Evolutionary conservation across 2,113 vertebrate species (phyloP).

Genomic region (Corynorhinus townsendii): DNA sequence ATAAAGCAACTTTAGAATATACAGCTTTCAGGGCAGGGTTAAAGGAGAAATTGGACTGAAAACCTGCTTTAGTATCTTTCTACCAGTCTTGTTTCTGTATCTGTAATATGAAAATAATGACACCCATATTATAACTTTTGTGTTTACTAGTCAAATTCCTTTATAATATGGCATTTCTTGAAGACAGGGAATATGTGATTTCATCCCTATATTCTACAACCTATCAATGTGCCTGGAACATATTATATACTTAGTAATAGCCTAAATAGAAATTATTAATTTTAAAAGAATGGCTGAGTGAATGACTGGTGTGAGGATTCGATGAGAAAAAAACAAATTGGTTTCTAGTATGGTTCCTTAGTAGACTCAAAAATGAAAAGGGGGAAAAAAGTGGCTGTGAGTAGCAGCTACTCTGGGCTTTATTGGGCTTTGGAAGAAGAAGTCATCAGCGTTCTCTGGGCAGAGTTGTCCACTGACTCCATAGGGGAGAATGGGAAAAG

Average conservation of each 20-base stretch:
- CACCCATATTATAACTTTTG: background rate
- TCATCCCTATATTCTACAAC: background rate
- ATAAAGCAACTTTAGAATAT: slow-evolving; percentile 5
- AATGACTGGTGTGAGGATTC: background rate
- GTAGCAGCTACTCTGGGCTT: background rate
- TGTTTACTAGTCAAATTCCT: background rate
- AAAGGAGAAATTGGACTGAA: slow-evolving; percentile 1
- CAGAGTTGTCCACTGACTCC: background rate
- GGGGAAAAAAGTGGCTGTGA: background rate
- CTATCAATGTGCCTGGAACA: background rate
- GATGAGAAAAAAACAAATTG: background rate
- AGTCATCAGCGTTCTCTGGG: background rate
- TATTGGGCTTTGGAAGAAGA: background rate
- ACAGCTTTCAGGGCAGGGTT: background rate
- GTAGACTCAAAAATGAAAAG: background rate
- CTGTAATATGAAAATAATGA: background rate
- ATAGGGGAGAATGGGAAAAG: background rate
- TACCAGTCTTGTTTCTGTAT: background rate
- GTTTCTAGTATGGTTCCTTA: background rate
- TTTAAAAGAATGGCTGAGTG: background rate
- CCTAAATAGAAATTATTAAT: background rate
- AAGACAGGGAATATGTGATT: background rate
- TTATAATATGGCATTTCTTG: background rate
- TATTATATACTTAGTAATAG: background rate
- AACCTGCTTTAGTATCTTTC: background rate